Conservation (phyloP, 1,140 invertebrate genomes). For the Caenorhabditis remanei region DNA sequence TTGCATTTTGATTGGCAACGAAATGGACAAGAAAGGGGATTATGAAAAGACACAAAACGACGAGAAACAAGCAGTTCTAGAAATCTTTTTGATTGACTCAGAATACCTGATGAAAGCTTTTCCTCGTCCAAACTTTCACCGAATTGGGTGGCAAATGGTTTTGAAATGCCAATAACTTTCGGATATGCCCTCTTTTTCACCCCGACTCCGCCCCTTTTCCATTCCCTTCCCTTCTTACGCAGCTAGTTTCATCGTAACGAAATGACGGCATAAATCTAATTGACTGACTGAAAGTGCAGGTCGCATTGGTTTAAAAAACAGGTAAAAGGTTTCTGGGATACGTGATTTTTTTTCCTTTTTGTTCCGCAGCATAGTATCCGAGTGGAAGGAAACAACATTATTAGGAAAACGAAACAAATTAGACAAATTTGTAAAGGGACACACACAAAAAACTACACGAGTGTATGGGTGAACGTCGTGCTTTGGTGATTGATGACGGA, state of each 20-base stretch:
- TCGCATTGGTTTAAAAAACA: conserved; percentile 19
- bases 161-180: conserved; percentile 45
- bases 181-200: conserved; percentile 30
- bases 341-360: conserved; percentile 22
- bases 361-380: conserved; percentile 13
- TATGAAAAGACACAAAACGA: conserved; percentile 5
- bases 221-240: background rate
- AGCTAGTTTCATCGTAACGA: conserved; percentile 43
- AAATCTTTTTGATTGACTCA: conserved; percentile 24
- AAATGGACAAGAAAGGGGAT: conserved; percentile 11
- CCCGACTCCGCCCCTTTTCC: background rate
- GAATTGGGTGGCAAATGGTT: conserved; percentile 43
- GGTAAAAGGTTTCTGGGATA: conserved; percentile 23
- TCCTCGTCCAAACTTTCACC: background rate
- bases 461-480: conserved; percentile 11
- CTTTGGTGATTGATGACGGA: conserved; percentile 44
- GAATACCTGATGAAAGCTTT: background rate
- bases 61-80: conserved; percentile 10
- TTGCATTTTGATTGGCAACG: conserved; percentile 55
- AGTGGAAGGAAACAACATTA: background rate
- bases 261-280: conserved; percentile 30
- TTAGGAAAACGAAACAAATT: conserved; percentile 11
- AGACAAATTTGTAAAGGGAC: conserved; percentile 41
- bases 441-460: background rate
- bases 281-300: conserved; percentile 38